Percentiles rank a stretch among this genome's conserved stretches.
Conservation (phyloP, 2,797 vertebrate genomes). For the Sorex maritimensis region DNA sequence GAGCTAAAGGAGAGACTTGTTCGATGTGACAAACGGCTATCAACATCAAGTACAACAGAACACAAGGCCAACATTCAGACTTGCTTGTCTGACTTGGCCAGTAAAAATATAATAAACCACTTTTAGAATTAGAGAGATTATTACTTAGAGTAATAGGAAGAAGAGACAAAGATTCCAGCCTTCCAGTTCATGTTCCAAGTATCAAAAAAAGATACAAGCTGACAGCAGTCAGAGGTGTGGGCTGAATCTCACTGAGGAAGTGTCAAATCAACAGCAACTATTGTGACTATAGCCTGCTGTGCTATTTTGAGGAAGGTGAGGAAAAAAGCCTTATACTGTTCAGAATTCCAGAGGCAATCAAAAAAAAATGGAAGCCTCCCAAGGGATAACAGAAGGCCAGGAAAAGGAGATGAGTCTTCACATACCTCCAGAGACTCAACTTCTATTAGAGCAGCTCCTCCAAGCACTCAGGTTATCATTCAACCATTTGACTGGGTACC, state of each 20-base stretch:
- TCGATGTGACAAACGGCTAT: background rate
- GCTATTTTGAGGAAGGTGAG: background rate
- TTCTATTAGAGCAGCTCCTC: background rate
- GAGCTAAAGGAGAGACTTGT: background rate
- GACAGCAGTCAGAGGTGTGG: rapidly evolving
- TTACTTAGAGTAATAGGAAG: background rate
- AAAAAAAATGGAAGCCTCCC: background rate
- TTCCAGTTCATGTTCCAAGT: rapidly evolving
- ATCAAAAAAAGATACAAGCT: rapidly evolving
- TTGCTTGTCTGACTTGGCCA: no score
- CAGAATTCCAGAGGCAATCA: background rate
- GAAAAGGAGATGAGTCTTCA: rapidly evolving
- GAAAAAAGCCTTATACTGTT: background rate
- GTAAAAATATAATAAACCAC: background rate
- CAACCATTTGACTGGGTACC: background rate
- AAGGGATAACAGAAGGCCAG: background rate
- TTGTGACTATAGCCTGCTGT: background rate
- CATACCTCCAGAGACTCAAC: background rate
- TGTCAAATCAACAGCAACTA: rapidly evolving
- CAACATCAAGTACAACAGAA: background rate
- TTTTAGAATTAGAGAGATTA: background rate
- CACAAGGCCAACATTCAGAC: background rate
- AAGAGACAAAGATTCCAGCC: rapidly evolving
- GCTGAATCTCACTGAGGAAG: no score
- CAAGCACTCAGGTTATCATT: no score